phyloP scores from a whole-genome alignment of 2,888 invertebrate genomes.

The Notodonta ziczac region DNA sequence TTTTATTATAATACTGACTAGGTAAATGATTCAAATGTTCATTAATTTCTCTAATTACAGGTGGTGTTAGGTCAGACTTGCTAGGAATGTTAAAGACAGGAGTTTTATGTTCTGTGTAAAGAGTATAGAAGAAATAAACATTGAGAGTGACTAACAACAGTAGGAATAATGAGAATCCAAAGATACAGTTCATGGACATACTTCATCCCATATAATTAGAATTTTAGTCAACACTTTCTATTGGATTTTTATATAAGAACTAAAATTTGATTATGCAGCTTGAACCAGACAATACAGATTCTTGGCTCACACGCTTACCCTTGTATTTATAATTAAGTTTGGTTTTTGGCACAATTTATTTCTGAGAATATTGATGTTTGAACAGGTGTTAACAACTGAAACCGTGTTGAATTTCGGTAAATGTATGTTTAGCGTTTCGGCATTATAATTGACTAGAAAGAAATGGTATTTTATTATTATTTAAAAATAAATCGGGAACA shows the following conservation, averaged over 20 bases:
- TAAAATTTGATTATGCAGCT: background rate
- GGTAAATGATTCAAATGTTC: constrained; percentile 72
- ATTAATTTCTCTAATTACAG: constrained; percentile 66
- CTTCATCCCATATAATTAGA: constrained; percentile 28
- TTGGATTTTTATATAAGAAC: background rate
- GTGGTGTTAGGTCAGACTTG: constrained; percentile 57
- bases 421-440: no score
- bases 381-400: background rate
- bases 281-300: background rate
- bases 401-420: no score
- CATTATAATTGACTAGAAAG: no score
- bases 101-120: constrained; percentile 58
- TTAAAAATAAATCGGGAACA: no score
- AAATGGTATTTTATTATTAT: no score
- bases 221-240: background rate
- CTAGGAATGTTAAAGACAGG: constrained; percentile 52
- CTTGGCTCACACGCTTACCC: constrained; percentile 4
- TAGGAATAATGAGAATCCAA: constrained; percentile 72
- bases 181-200: constrained; percentile 79
- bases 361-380: background rate
- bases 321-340: constrained; percentile 2
- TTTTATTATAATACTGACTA: constrained; percentile 64
- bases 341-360: constrained; percentile 2
- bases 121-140: constrained; percentile 74
- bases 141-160: constrained; percentile 71